These are phyloP conservation scores for Takifugu flavidus DNA, from an alignment of 2,113 vertebrate genomes.

Conservation along the genomic window DNA sequence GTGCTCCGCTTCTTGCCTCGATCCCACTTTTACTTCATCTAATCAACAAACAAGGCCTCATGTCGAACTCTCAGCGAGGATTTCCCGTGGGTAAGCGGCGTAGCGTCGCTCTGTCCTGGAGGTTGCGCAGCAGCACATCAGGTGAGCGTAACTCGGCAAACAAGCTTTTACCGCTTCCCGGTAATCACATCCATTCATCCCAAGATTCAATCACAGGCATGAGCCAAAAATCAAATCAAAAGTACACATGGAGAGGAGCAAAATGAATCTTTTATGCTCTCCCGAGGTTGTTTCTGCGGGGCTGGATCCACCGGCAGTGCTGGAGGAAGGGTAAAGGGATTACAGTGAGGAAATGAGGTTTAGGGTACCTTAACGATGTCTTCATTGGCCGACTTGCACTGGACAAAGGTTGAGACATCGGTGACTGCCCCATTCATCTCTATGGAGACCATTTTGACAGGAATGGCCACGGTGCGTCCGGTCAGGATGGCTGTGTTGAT, in stretches of 20 bases:
- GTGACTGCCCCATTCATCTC: constrained; percentile 86
- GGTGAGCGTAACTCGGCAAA: neutral
- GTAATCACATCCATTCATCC: constrained; percentile 31
- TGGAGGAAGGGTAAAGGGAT: constrained; percentile 31
- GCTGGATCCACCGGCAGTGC: constrained; percentile 4
- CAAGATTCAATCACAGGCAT: constrained; percentile 41
- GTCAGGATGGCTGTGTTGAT: constrained; percentile 98
- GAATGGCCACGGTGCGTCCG: constrained; percentile 92
- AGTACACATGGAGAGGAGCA: constrained; percentile 9
- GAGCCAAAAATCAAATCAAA: constrained; percentile 39
- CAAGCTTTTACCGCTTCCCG: constrained; percentile 2
- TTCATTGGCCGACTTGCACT: constrained; percentile 94
- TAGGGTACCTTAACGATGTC: constrained; percentile 92
- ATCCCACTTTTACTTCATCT: constrained; percentile 48
- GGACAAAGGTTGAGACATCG: constrained; percentile 84
- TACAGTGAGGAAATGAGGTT: constrained; percentile 21
- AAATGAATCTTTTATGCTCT: constrained; percentile 46
- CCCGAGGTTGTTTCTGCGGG: constrained; percentile 26
- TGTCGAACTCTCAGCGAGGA: constrained; percentile 4
- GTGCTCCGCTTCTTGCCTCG: constrained; percentile 39
- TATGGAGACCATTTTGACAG: constrained; percentile 94
- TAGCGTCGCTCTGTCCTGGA: too few relatives aligned
- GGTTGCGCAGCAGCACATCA: too few relatives aligned
- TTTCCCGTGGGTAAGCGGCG: constrained; percentile 5
- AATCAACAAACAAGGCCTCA: constrained; percentile 43